These are phyloP conservation scores for Chromis chromis DNA, from an alignment of 2,797 vertebrate species.

Conservation along the genomic window DNA sequence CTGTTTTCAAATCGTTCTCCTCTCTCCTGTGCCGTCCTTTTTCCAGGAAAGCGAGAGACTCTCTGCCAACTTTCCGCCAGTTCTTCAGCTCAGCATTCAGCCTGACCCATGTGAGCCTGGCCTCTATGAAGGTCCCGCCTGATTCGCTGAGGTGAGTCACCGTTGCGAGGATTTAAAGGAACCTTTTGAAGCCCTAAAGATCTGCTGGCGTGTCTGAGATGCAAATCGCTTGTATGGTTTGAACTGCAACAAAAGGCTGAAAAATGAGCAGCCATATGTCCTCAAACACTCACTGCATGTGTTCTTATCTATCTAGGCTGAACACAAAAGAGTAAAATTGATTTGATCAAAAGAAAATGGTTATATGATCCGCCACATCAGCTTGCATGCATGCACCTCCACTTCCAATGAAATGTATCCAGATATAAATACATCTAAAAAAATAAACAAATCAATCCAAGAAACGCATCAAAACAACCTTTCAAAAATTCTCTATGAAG, in stretches of 20 bases:
- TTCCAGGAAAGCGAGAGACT: slow-evolving; percentile 87
- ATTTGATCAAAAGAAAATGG: not conserved
- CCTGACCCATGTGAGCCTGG: slow-evolving; percentile 87
- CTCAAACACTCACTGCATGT: not conserved
- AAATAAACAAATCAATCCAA: slow-evolving; percentile 23
- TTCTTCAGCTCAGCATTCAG: slow-evolving; percentile 92
- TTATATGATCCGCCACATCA: not conserved
- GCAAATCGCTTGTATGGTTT: slow-evolving; percentile 8
- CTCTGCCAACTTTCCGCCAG: slow-evolving; percentile 88
- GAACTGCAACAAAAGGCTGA: not conserved
- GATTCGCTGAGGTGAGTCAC: slow-evolving; percentile 87
- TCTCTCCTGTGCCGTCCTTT: slow-evolving; percentile 24
- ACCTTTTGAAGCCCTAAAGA: slow-evolving; percentile 5
- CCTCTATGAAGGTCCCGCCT: slow-evolving; percentile 87
- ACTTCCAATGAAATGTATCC: slow-evolving; percentile 3
- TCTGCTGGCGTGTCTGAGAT: not conserved
- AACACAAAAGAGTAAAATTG: not conserved
- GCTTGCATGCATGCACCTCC: not conserved
- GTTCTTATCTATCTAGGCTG: not conserved
- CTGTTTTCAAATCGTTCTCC: slow-evolving; percentile 3
- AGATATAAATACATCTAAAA: slow-evolving; percentile 8
- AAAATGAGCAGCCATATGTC: not conserved
- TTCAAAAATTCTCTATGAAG: not conserved
- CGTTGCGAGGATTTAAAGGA: slow-evolving; percentile 15
- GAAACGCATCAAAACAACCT: slow-evolving; percentile 21